Base-by-base conservation (phyloP, 2,797 vertebrate species). In the Oceanodroma leucorhoa region DNA sequence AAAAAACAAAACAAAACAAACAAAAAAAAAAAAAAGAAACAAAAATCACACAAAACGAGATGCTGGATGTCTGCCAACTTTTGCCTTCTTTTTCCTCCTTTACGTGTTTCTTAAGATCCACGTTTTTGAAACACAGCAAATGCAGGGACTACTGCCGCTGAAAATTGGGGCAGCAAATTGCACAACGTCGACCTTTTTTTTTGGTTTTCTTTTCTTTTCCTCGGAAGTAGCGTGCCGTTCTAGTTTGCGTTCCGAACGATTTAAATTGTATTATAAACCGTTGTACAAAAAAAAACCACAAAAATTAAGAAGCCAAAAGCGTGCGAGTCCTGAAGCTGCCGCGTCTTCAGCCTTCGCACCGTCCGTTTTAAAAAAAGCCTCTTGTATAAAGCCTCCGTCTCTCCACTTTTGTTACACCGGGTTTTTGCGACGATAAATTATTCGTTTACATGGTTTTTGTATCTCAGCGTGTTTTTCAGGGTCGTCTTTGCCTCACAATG, bases 131-230 rank as follows among this genome's bases (percentile, higher is more conserved):
- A 98, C 98, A 97, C 97, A 98, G 93, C 95, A 94, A 98, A 98
- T 97, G 98, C 98, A 99, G 99, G 98, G 99, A 98, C 98, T 58
- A 95, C 98, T 99, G 98, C 98, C 98, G 97, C 98, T 98, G 98
- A 98, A 97, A 98, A 97, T 94, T 94, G 98, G 98, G 98, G 98
- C 98, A 98, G 98, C 97, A 97, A 98, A 98, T 99, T 99, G 98
- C 98, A 99, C 98, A 99, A 98, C 96, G 96, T 98, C 97, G 96
- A 94, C 97, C 83, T 13, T 46, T 23, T 22, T 22, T 45, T 21
- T 8, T 26, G 38, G 8, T 34, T 57, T 57, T 34, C 29, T 53
- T 23, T 40, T 29, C 7, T 36, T 36, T 94, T 97, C 95, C 97
- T 97, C 91, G 95, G 96, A 96, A 96, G 96, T 96, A 95, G 95